Conservation (phyloP, 1,140 invertebrate genomes). For the Drosophila persimilis region DNA sequence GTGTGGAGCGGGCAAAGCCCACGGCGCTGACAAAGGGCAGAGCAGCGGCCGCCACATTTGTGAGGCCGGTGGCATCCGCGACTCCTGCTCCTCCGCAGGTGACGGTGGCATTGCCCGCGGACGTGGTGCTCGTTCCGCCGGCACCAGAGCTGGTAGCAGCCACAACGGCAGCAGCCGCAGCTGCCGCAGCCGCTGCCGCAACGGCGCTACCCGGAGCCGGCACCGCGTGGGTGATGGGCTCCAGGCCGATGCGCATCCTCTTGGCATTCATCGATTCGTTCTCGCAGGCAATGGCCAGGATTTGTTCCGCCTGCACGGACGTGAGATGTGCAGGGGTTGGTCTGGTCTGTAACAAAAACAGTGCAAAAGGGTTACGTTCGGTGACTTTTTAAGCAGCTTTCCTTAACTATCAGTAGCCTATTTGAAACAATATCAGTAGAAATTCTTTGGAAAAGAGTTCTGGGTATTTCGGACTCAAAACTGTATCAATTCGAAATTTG, state of each 20-base stretch:
- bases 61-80: conserved; percentile 65
- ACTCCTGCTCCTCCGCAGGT: conserved; percentile 64
- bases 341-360: conserved; percentile 83
- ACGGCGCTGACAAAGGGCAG: conserved; percentile 74
- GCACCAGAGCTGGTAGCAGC: conserved; percentile 50
- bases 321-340: conserved; percentile 98
- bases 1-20: conserved; percentile 77
- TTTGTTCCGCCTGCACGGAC: conserved; percentile 97
- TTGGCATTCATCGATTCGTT: conserved; percentile 98
- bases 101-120: conserved; percentile 60
- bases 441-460: too few species aligned
- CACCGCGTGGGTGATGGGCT: conserved; percentile 95
- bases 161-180: conserved; percentile 64
- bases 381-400: too few species aligned
- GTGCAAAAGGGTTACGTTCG: neutral
- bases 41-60: conserved; percentile 68
- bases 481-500: too few species aligned
- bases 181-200: conserved; percentile 83
- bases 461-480: too few species aligned
- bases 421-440: too few species aligned
- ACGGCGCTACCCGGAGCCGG: conserved; percentile 86
- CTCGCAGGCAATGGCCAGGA: conserved; percentile 96
- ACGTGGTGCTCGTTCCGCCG: conserved; percentile 51
- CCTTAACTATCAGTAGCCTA: too few species aligned
- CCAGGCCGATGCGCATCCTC: conserved; percentile 96